phyloP scores from a whole-genome alignment of 2,888 invertebrate genomes.

The Apamea crenata region DNA sequence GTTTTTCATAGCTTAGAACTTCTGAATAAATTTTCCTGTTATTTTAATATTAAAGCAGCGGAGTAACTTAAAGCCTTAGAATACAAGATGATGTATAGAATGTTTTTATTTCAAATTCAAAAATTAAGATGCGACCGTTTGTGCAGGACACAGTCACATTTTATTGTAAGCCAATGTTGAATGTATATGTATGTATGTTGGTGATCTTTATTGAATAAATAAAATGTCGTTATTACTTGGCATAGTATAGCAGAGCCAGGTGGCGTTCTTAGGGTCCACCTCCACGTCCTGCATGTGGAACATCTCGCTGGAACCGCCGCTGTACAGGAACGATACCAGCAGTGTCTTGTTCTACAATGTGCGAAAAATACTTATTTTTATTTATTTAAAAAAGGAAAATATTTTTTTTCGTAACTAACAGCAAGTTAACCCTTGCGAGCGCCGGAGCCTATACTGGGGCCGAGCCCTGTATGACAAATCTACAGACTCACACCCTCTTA shows the following conservation, averaged over 20 bases:
- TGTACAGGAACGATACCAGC: slow-evolving; percentile 95
- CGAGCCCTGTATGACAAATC: background rate
- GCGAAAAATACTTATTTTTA: background rate
- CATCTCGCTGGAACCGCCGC: slow-evolving; percentile 95
- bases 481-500: background rate
- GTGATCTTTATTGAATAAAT: background rate
- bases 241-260: slow-evolving; percentile 97
- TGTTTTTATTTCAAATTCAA: background rate
- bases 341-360: slow-evolving; percentile 96
- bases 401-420: too few relatives aligned
- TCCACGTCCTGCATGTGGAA: slow-evolving; percentile 95
- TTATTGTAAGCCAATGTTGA: background rate
- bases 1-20: background rate
- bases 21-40: background rate
- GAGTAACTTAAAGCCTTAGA: background rate
- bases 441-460: background rate
- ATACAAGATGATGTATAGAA: background rate
- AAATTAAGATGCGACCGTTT: background rate
- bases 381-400: background rate
- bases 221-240: slow-evolving; percentile 86
- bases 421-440: background rate
- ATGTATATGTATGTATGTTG: background rate
- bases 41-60: background rate
- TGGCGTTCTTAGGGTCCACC: slow-evolving; percentile 95
- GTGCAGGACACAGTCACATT: background rate